These are phyloP conservation scores for Cyanistes caeruleus DNA, from an alignment of 2,113 vertebrate species.

Conservation along the genomic window DNA sequence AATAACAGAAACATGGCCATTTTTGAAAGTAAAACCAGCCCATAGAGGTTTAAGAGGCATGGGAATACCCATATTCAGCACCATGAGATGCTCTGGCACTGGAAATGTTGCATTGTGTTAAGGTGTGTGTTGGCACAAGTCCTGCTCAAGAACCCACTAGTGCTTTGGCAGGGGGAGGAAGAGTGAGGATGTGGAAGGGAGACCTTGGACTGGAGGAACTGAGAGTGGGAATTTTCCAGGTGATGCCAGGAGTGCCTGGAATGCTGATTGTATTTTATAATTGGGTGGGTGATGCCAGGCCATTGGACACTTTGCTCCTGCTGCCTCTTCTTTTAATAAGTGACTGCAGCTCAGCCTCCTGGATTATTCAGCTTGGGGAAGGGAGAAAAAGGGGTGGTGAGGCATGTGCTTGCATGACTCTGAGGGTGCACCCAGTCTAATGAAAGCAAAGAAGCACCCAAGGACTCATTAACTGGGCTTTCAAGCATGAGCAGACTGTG, in stretches of 20 bases:
- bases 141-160: accelerated
- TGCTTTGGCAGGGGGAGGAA: neutral
- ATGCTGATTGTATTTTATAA: neutral
- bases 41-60: neutral
- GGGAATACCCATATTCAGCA: neutral
- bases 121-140: neutral
- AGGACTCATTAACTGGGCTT: neutral
- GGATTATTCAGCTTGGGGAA: neutral
- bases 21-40: neutral
- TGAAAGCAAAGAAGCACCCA: neutral
- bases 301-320: neutral
- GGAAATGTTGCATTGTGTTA: neutral
- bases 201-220: accelerated
- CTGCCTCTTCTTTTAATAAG: neutral
- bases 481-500: neutral
- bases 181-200: neutral
- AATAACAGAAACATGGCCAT: neutral
- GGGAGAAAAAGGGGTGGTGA: neutral
- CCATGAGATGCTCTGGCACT: neutral
- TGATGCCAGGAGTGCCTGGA: neutral
- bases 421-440: neutral
- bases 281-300: neutral
- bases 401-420: neutral
- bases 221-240: neutral
- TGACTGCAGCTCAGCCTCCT: neutral